Evolutionary conservation across 2,113 vertebrate genomes (phyloP).

Genomic region (Microcebus ravelobensis): DNA sequence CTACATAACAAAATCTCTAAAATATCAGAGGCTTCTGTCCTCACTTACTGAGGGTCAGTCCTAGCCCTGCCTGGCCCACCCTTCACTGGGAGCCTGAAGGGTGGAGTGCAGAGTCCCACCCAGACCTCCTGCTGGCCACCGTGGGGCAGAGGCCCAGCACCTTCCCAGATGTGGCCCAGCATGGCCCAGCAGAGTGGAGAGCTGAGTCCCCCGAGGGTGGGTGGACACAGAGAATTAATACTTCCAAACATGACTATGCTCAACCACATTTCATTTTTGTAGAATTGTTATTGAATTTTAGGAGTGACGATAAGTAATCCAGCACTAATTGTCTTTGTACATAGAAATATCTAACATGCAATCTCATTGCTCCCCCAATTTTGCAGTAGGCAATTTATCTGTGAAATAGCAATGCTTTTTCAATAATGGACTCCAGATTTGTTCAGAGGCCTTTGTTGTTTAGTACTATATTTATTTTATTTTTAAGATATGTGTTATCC

Average conservation of each 20-base stretch:
- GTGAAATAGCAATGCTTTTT: not conserved
- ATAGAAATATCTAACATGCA: not conserved
- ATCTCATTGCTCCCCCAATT: not conserved
- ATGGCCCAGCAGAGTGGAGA: not conserved
- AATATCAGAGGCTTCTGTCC: not conserved
- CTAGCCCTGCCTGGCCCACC: not conserved
- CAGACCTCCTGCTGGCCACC: not conserved
- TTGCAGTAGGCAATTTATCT: not conserved
- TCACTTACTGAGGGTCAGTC: not conserved
- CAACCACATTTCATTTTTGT: not conserved
- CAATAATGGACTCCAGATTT: not conserved
- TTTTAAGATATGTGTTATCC: not conserved
- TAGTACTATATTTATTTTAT: not conserved
- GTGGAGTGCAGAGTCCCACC: not conserved
- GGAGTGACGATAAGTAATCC: not conserved
- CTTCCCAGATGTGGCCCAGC: not conserved
- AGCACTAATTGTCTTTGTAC: not conserved
- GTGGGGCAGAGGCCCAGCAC: not conserved
- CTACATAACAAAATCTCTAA: not conserved
- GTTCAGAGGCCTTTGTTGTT: not conserved
- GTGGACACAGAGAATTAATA: not conserved
- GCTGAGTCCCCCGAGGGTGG: not conserved
- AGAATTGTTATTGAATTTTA: too few species aligned
- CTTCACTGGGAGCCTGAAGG: not conserved
- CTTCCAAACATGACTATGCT: not conserved